Conservation (phyloP, 2,888 invertebrate species). For the Trichogramma dendrolimi region DNA sequence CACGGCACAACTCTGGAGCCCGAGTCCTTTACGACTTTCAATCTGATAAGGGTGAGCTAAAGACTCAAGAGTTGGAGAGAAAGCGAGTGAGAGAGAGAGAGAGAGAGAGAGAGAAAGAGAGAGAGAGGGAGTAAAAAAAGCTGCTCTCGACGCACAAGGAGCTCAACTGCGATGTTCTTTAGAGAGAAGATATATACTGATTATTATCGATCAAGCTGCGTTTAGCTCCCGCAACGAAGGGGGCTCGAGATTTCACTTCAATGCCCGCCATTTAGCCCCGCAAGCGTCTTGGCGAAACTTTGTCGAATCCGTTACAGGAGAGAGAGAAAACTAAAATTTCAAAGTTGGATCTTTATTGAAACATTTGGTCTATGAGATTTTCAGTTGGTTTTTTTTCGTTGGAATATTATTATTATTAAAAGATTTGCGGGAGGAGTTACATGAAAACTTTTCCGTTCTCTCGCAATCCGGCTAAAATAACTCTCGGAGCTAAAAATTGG, state of each 20-base stretch:
- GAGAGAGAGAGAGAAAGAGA: not conserved
- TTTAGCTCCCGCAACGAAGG: slow-evolving; percentile 1
- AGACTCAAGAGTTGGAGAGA: not conserved
- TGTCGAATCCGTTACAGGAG: no score
- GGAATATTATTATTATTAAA: no score
- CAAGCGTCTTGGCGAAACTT: no score
- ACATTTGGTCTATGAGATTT: no score
- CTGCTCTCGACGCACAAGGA: no score
- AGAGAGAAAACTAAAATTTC: no score
- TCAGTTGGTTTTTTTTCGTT: no score
- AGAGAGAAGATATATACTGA: slow-evolving; percentile 12
- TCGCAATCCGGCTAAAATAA: no score
- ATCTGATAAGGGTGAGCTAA: slow-evolving; percentile 14
- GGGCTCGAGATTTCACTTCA: slow-evolving; percentile 6
- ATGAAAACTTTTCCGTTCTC: no score
- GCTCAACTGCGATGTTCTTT: slow-evolving; percentile 11
- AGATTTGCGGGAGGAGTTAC: no score
- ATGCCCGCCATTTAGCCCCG: not conserved
- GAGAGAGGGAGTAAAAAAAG: not conserved
- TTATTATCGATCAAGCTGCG: slow-evolving; percentile 12
- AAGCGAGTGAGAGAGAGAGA: not conserved
- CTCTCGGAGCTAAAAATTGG: no score
- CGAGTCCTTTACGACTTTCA: slow-evolving; percentile 16
- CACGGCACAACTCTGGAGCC: not conserved
- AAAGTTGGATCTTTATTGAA: no score